Base-by-base conservation (phyloP, 1,140 invertebrate genomes). In the Drosophila persimilis region DNA sequence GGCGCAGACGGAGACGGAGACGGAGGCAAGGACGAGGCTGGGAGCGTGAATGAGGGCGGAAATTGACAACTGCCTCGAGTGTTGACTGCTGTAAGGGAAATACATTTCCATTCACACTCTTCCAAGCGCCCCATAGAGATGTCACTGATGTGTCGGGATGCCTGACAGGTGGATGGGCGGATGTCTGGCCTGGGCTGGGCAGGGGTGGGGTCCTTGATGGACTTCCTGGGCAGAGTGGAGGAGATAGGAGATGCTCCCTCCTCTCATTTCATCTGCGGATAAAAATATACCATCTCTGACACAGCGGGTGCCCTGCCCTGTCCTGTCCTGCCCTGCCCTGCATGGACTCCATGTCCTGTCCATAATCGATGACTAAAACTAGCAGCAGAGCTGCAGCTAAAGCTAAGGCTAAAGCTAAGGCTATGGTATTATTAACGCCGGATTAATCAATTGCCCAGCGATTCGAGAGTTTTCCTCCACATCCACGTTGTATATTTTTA, bases 371-470 rank as follows among this genome's bases (percentile, higher is more conserved):
- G 35, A 39, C 60, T 48, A 43, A 56, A 55, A 65, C 22, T 31
- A 51, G 50, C 41, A 39, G 35, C 35, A 39, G 35, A 13, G 35
- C 11, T 13, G 11, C 35, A 39, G 35, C 35, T 13, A 2, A 31
- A 8, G 29, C 29, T 31, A 8, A 31, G 1, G 29, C 29, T 5
- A 8, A 7, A 8, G 29, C 29, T 31, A 13, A 39, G n/a, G 47
- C 72, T 54, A 57, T 7, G 41, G 50, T 71, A 83, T 86, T 86
- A 86, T 81, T 86, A 78, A 86, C 81, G 78, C 74, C 65, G 64
- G 83, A 86, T 86, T 86, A 83, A 88, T 67, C 80, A 86, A 86
- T 86, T 86, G 81, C 71, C 69, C 81, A 86, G 31, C 86, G 83
- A 83, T 55, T 86, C 76, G 78, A 74, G 64, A 39, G 35, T 39